Evolutionary conservation across 1,140 invertebrate species (phyloP), one percentile per base, ranked within the genome.

Genomic region (Drosophila kohkoa): DNA sequence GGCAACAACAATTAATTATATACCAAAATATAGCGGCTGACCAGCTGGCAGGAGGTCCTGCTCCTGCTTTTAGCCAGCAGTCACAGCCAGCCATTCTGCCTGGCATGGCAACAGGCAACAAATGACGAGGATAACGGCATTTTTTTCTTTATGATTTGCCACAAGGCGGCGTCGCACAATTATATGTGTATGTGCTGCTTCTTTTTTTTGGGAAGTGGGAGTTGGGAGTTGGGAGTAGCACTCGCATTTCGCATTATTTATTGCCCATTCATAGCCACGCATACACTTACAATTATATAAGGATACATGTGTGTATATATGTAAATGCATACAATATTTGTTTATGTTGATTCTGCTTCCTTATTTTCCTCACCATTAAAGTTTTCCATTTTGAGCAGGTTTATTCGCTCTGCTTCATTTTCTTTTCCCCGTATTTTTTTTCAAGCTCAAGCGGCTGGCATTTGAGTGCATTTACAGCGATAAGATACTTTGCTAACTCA

Each of bases 1-100:
- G 30, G 77, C 70, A 68, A 66, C 73, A 89, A 83, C 83, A 89
- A 88, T 88, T 89, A 89, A 89, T 88, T 88, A 81, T 89, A 83
- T 64, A 75, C 73, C 63, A 65, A 87, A 82, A 80, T 73, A 89
- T 76, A 87, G 69, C 76, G 54, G 46, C 65, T 68, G 75, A 32
- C 70, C 75, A 63, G 28, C 28, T 60, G 55, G 54, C 38, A 68
- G 43, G 28, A 43, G 15, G 35, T 10, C 41, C 10, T 5, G 2
- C 41, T 13, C 30, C 6, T 15, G 51, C 28, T 32, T 54, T 54
- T 54, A 51, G 41, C 30, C 55, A 38, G 28, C 5, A 30, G 25
- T 35, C 32, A 16, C 25, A 30, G n/a, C 38, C 45, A 52, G 16
- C n/a, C n/a, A 25, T 41, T 35, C 43, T 62, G 67, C 46, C 74